A percentile compares a stretch with the other conserved stretches of the same genome.
These are phyloP conservation scores for Eriocheir sinensis DNA, from an alignment of 1,140 invertebrate genomes.

Conservation along the genomic window DNA sequence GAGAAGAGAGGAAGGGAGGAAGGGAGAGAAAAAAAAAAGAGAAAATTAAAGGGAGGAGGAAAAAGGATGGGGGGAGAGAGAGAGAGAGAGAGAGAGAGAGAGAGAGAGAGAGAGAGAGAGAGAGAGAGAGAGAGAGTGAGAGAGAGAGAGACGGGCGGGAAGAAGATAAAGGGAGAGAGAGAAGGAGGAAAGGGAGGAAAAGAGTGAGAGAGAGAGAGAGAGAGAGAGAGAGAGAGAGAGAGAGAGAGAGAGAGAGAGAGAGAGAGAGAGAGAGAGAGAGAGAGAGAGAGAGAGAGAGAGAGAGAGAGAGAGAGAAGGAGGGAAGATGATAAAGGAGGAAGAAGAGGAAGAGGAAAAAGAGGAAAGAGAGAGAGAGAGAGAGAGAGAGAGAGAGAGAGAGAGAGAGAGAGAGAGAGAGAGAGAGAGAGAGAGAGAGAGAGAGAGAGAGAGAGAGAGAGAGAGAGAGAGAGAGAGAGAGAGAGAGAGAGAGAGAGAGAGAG, in stretches of 20 bases:
- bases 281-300: not conserved
- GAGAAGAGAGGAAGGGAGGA: not conserved
- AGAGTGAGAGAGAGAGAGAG: not conserved
- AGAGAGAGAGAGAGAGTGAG: not conserved
- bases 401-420: constrained; percentile 18
- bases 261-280: not conserved
- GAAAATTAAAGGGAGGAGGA: not conserved
- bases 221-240: not conserved
- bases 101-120: not conserved
- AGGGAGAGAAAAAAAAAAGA: too few relatives aligned
- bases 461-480: constrained; percentile 31
- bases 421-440: constrained; percentile 41
- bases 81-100: not conserved
- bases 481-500: not conserved
- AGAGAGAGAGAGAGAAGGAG: not conserved
- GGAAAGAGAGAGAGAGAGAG: not conserved
- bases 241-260: not conserved
- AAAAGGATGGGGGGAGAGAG: not conserved
- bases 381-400: not conserved
- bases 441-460: constrained; percentile 41
- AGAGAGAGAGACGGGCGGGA: not conserved
- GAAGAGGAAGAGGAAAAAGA: too few relatives aligned
- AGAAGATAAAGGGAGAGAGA: not conserved
- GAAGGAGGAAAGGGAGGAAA: not conserved
- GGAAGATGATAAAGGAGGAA: not conserved